phyloP scores from a whole-genome alignment of 2,888 invertebrate species.

The Drosophila vallismaia region DNA sequence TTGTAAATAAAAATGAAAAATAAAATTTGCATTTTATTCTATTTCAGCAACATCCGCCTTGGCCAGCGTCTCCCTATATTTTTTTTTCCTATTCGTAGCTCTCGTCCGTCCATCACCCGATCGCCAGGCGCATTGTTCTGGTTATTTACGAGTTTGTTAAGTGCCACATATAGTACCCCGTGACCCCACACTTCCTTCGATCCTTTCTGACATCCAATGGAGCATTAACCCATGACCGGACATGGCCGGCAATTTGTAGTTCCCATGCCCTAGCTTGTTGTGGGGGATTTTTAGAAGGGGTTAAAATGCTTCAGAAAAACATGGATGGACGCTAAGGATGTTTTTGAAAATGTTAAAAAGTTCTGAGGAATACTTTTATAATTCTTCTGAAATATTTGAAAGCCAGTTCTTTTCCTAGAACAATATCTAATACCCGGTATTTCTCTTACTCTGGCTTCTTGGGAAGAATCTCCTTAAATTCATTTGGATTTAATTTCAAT shows the following conservation, averaged over 20 bases:
- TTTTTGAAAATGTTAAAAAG: too few species aligned
- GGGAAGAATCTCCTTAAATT: too few species aligned
- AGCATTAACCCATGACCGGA: slow-evolving; percentile 35
- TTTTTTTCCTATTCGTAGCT: not conserved
- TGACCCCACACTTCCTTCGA: slow-evolving; percentile 29
- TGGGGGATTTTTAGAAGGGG: not conserved
- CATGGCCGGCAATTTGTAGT: slow-evolving; percentile 49
- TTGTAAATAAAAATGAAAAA: slow-evolving; percentile 54
- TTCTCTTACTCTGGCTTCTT: not conserved
- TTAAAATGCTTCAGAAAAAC: not conserved
- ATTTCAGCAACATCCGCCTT: slow-evolving; percentile 64
- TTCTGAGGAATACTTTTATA: too few species aligned
- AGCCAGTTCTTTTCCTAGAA: too few species aligned
- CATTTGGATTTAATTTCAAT: too few species aligned
- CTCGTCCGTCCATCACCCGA: slow-evolving; percentile 15
- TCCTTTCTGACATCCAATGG: slow-evolving; percentile 26
- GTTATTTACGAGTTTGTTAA: slow-evolving; percentile 79
- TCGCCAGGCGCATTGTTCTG: slow-evolving; percentile 69
- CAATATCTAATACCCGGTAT: not conserved
- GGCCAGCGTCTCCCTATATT: slow-evolving; percentile 13
- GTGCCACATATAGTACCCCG: slow-evolving; percentile 47
- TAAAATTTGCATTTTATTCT: slow-evolving; percentile 82
- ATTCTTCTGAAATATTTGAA: too few species aligned
- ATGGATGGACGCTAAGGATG: too few species aligned
- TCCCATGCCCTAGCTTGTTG: not conserved